These are phyloP conservation scores for Stomatorhinus ivindoensis DNA, from an alignment of 2,113 vertebrate genomes.

Conservation along the genomic window DNA sequence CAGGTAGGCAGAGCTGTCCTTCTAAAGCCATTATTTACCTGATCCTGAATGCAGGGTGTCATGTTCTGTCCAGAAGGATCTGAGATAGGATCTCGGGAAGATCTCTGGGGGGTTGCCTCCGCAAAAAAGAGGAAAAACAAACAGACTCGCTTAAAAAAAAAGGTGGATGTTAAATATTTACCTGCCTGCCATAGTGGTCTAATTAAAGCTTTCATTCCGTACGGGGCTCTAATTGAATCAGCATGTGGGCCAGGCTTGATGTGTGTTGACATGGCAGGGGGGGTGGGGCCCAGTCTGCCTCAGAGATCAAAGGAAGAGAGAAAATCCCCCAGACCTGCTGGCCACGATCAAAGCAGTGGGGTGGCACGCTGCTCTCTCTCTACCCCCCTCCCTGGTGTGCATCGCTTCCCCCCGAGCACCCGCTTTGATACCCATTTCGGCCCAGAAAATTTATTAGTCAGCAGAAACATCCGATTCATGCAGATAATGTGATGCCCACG, in stretches of 20 bases:
- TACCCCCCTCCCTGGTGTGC: background rate
- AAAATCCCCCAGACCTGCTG: background rate
- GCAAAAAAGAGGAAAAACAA: background rate
- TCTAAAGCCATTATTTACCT: background rate
- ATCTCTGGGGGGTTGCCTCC: too few species aligned
- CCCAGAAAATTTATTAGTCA: conserved; percentile 1
- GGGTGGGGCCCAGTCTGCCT: background rate
- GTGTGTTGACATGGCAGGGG: background rate
- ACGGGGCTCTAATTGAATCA: conserved; percentile 1
- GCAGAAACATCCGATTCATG: background rate
- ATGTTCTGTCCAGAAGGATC: background rate
- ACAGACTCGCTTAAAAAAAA: background rate
- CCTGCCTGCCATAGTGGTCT: background rate
- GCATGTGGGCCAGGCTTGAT: background rate
- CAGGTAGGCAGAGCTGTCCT: background rate
- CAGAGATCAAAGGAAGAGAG: conserved; percentile 12
- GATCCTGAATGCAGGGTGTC: background rate
- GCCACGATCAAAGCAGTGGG: conserved; percentile 15
- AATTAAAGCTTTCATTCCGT: background rate
- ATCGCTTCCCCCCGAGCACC: background rate
- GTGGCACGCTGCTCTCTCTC: background rate
- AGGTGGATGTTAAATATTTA: background rate
- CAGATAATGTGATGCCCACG: background rate
- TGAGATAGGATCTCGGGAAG: background rate
- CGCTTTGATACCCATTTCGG: background rate